phyloP scores from a whole-genome alignment of 2,113 vertebrate species.

The Clinocottus analis region DNA sequence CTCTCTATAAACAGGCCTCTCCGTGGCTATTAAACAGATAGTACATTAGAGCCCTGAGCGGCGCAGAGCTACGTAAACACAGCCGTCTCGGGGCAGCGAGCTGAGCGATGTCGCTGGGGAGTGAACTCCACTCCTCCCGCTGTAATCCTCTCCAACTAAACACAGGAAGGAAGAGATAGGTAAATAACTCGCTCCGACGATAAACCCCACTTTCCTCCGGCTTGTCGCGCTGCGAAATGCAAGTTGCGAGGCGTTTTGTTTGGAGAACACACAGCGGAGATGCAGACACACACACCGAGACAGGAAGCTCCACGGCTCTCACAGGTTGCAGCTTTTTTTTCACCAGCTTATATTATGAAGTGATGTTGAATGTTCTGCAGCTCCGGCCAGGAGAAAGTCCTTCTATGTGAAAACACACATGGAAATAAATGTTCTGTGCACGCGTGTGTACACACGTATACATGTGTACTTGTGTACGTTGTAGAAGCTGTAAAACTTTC shows the following conservation, averaged over 20 bases:
- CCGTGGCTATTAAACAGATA: slow-evolving; percentile 79
- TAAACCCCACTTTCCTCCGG: slow-evolving; percentile 51
- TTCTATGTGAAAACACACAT: no score
- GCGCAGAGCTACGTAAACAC: slow-evolving; percentile 79
- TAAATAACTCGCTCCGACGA: slow-evolving; percentile 75
- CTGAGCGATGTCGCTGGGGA: slow-evolving; percentile 64
- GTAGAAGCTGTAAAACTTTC: no score
- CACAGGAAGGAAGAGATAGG: slow-evolving; percentile 82
- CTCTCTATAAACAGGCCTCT: slow-evolving; percentile 77
- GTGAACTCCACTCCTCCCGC: slow-evolving; percentile 54
- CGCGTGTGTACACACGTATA: no score
- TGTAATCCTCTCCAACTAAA: slow-evolving; percentile 78
- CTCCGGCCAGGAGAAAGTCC: no score
- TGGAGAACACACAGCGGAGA: slow-evolving; percentile 30
- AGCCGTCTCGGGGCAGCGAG: slow-evolving; percentile 67
- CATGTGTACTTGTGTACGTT: not conserved
- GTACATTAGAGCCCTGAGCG: slow-evolving; percentile 77
- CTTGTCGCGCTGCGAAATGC: slow-evolving; percentile 53
- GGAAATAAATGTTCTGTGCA: no score
- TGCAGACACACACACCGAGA: slow-evolving; percentile 9
- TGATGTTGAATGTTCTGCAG: no score
- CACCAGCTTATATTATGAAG: no score
- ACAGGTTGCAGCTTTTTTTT: no score
- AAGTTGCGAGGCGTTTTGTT: slow-evolving; percentile 29
- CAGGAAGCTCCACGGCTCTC: no score